Evolutionary conservation across 53 echinoderm and acorn worm species (phyloP).

Genomic region (Stichopus horrens): DNA sequence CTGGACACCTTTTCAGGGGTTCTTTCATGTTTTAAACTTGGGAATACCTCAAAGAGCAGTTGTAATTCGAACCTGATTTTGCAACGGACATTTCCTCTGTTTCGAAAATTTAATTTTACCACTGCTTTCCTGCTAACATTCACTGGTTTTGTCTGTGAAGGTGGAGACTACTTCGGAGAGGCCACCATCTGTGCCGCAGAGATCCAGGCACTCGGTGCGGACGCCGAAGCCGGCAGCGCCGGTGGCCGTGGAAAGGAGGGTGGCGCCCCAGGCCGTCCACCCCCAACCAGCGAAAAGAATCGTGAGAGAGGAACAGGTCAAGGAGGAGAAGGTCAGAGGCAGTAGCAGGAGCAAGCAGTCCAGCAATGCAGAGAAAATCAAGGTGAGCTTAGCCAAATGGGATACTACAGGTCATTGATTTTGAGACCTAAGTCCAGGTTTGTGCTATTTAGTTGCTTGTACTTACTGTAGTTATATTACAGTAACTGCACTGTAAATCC

Average conservation of each 20-base stretch:
- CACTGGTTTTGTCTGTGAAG: neutral
- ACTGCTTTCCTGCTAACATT: too few species aligned
- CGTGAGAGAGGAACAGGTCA: slow-evolving; percentile 20
- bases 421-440: too few species aligned
- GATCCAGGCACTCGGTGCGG: slow-evolving; percentile 24
- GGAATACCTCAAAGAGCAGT: too few species aligned
- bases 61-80: too few species aligned
- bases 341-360: neutral
- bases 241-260: slow-evolving; percentile 5
- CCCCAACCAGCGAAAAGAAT: slow-evolving; percentile 7
- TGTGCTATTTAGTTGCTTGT: too few species aligned
- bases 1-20: too few species aligned
- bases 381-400: neutral
- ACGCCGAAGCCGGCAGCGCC: slow-evolving; percentile 36
- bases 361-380: slow-evolving; percentile 20
- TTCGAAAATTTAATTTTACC: too few species aligned
- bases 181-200: neutral
- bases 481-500: too few species aligned
- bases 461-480: too few species aligned
- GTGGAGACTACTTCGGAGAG: neutral
- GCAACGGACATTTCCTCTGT: too few species aligned
- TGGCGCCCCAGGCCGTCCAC: neutral
- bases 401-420: too few species aligned
- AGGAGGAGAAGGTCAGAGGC: neutral
- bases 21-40: too few species aligned